A percentile compares a stretch with the other conserved stretches of the same genome.
Evolutionary conservation across 2,113 vertebrate species (phyloP).

Genomic region (Poeciliopsis retropinna): DNA sequence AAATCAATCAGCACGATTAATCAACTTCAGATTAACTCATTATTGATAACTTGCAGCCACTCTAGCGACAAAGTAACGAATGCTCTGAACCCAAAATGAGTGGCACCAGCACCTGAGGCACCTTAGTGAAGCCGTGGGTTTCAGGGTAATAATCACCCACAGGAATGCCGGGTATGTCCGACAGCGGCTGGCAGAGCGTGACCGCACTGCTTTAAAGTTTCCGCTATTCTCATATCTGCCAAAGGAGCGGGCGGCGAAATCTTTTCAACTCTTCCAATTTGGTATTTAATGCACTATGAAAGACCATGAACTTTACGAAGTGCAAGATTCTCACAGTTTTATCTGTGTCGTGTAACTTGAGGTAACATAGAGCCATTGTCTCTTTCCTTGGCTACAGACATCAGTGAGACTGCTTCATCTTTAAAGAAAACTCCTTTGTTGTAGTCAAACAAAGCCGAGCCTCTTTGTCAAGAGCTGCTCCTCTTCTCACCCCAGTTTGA

Average conservation of each 20-base stretch:
- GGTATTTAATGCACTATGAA: constrained; percentile 5
- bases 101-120: constrained; percentile 54
- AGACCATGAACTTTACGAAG: constrained; percentile 17
- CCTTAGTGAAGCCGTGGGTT: constrained; percentile 52
- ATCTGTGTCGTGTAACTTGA: not conserved
- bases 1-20: too few species aligned
- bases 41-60: too few species aligned
- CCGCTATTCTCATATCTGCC: constrained; percentile 45
- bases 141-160: constrained; percentile 77
- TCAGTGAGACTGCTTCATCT: not conserved
- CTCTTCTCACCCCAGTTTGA: constrained; percentile 20
- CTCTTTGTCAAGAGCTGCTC: not conserved
- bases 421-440: constrained; percentile 8
- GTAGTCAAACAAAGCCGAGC: constrained; percentile 21
- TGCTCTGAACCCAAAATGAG: constrained; percentile 15
- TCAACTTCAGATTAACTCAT: too few species aligned
- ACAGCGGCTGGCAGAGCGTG: constrained; percentile 48
- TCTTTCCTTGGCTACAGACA: not conserved
- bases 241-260: constrained; percentile 26
- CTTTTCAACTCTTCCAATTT: constrained; percentile 24
- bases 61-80: not conserved
- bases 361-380: not conserved
- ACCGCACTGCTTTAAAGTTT: constrained; percentile 56
- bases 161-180: constrained; percentile 75
- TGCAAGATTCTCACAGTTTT: not conserved